These are phyloP conservation scores for Ophioninae sp. DNA, from an alignment of 2,888 invertebrate species.

Conservation along the genomic window DNA sequence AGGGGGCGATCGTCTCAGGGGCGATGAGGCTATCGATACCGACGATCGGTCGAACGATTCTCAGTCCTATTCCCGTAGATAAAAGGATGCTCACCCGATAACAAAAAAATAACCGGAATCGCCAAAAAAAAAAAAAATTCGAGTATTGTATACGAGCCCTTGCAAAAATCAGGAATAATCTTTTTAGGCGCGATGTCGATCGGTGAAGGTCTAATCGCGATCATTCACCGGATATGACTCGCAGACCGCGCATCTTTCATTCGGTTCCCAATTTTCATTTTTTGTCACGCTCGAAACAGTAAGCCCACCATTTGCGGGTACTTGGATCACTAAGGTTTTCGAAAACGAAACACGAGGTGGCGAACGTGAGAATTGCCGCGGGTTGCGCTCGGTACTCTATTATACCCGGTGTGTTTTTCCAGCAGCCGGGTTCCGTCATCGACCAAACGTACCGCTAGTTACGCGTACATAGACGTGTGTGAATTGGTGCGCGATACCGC, in stretches of 20 bases:
- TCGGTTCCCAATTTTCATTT: too few species aligned
- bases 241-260: too few species aligned
- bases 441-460: constrained; percentile 35
- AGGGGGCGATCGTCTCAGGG: constrained; percentile 1
- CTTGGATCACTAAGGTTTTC: constrained; percentile 28
- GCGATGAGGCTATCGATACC: not conserved
- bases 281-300: too few species aligned
- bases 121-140: too few species aligned
- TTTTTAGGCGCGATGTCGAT: not conserved
- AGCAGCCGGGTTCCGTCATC: constrained; percentile 16
- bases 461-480: constrained; percentile 4
- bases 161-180: not conserved
- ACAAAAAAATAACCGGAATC: not conserved
- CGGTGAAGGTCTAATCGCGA: not conserved
- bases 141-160: not conserved
- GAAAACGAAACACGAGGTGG: constrained; percentile 32
- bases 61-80: not conserved
- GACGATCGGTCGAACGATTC: not conserved
- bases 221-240: not conserved
- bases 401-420: constrained; percentile 4
- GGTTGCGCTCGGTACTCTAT: not conserved
- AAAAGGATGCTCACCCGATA: not conserved
- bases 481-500: constrained; percentile 3
- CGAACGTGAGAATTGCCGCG: constrained; percentile 2
- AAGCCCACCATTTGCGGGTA: not conserved